Evolutionary conservation across 2,797 vertebrate genomes (phyloP), one percentile per base, ranked within the genome.

Genomic region (Falco peregrinus): DNA sequence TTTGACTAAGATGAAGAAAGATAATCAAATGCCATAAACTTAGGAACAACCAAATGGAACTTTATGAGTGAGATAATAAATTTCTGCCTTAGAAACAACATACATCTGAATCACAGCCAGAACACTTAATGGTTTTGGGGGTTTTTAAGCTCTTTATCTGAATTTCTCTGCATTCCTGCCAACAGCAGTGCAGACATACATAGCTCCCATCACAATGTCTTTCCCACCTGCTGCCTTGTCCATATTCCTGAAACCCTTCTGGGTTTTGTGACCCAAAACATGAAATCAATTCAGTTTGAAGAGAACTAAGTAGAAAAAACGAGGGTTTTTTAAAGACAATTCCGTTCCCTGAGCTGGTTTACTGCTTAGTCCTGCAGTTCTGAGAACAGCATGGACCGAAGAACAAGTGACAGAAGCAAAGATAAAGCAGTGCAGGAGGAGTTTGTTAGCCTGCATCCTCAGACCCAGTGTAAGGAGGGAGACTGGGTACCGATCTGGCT

Each of bases 261-360:
- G 56, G 14, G 1, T 77, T 86, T 67, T 68, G 65, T 60, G n/a
- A 60, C 26, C 33, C 39, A 57, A 56, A 61, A 56, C 22, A 57
- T 15, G 50, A 67, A 69, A 63, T 20, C 45, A 35, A 4, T 65
- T 65, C 37, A 33, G 5, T 43, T 29, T 50, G 39, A 83, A 80
- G 24, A 70, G 26, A 89, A 77, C 6, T 22, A 54, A 77, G 39
- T 5, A 74, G 45, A 57, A 73, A 56, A 85, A 35, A 4, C 9
- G 7, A 48, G 16, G 10, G 4, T 15, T 53, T 45, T 35, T 43
- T 10, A 41, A 82, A n/a, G 8, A 53, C 0, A 0, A 1, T 69
- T 76, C 33, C 25, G 6, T 65, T 69, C 12, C 76, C 53, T 45
- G 39, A 57, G 28, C 12, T 60, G 14, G 7, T 75, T 91, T 87